Evolutionary conservation across 2,113 vertebrate genomes (phyloP).

Genomic region (Promerops cafer): DNA sequence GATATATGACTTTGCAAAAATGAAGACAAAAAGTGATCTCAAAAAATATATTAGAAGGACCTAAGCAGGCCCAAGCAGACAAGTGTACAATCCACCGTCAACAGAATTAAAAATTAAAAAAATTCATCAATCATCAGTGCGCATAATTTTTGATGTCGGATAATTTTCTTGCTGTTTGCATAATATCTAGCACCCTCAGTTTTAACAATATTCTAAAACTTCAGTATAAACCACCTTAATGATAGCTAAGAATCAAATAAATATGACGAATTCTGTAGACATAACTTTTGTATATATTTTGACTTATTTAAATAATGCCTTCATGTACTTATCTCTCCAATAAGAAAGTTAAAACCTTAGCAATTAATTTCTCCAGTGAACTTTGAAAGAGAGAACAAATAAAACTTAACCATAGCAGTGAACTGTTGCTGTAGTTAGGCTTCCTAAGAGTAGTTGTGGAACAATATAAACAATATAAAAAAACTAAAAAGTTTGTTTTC

Average conservation of each 20-base stretch:
- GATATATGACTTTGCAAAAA: background rate
- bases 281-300: background rate
- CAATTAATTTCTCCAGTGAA: background rate
- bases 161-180: background rate
- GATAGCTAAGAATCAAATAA: background rate
- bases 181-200: background rate
- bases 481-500: background rate
- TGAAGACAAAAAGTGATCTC: background rate
- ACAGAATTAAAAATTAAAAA: background rate
- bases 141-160: background rate
- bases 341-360: background rate
- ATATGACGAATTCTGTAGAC: background rate
- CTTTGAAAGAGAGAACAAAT: background rate
- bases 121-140: background rate
- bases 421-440: background rate
- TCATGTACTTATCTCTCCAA: background rate
- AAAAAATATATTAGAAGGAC: background rate
- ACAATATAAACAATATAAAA: background rate
- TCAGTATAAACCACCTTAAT: background rate
- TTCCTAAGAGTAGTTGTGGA: background rate
- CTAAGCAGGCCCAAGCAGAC: background rate
- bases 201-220: background rate
- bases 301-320: background rate
- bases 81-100: background rate
- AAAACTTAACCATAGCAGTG: background rate